These are phyloP conservation scores for Leguminivora glycinivorella DNA, from an alignment of 1,140 invertebrate species.

Conservation along the genomic window DNA sequence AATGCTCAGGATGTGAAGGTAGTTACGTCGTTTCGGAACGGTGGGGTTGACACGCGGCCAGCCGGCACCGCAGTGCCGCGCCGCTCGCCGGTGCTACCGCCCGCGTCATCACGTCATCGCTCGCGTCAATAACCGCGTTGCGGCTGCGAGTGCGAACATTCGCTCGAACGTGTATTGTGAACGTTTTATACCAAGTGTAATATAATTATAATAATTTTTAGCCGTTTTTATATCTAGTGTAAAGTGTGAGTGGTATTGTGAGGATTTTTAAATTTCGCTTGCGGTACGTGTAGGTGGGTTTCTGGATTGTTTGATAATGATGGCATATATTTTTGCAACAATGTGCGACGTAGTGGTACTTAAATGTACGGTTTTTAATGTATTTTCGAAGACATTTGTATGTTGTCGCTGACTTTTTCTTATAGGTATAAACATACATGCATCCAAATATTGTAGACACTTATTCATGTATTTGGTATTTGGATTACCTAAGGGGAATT, in stretches of 20 bases:
- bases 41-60: conserved; percentile 55
- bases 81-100: conserved; percentile 59
- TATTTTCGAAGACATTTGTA: not conserved
- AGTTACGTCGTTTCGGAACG: not conserved
- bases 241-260: conserved; percentile 11
- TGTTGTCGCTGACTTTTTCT: not conserved
- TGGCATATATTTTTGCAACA: conserved; percentile 28
- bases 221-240: conserved; percentile 24
- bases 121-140: conserved; percentile 57
- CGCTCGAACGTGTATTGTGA: conserved; percentile 41
- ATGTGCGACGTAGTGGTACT: not conserved
- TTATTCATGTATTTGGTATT: too few relatives aligned
- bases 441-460: too few relatives aligned
- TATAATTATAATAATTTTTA: conserved; percentile 29
- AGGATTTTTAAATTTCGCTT: conserved; percentile 20
- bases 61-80: conserved; percentile 69
- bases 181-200: conserved; percentile 38
- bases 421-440: not conserved
- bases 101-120: conserved; percentile 49
- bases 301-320: conserved; percentile 20
- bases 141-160: conserved; percentile 54
- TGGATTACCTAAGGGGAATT: too few relatives aligned
- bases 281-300: conserved; percentile 24
- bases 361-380: not conserved
- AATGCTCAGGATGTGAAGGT: not conserved